Evolutionary conservation across 2,113 vertebrate species (phyloP).

Genomic region (Geococcyx californianus): DNA sequence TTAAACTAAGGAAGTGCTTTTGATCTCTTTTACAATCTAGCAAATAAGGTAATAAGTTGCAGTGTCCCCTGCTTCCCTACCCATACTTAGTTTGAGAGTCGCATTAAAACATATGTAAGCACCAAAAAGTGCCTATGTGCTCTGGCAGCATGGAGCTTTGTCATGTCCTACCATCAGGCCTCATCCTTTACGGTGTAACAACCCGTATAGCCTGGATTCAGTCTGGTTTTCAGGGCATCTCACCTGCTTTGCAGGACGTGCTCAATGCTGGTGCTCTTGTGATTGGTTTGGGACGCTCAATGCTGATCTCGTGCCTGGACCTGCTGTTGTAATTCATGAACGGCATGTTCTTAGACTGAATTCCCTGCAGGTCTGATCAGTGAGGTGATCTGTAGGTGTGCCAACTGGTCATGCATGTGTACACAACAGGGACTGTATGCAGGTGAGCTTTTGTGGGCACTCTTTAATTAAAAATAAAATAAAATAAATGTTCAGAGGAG

Average conservation of each 20-base stretch:
- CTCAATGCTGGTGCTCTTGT: fast-evolving
- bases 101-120: not conserved
- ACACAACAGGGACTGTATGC: not conserved
- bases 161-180: not conserved
- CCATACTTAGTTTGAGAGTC: not conserved
- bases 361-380: not conserved
- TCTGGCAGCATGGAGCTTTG: not conserved
- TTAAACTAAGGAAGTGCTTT: constrained; percentile 11
- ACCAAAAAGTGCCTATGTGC: not conserved
- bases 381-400: constrained; percentile 25
- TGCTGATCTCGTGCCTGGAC: not conserved
- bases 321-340: not conserved
- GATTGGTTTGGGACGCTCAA: not conserved
- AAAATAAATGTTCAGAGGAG: not conserved
- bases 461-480: not conserved
- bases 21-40: not conserved
- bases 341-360: not conserved
- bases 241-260: not conserved
- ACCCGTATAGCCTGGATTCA: not conserved
- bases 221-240: not conserved
- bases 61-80: not conserved
- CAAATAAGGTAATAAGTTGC: not conserved
- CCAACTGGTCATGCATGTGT: not conserved
- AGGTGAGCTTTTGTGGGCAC: not conserved
- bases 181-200: not conserved